phyloP scores from a whole-genome alignment of 2,888 invertebrate species.

The Noctua fimbriata region DNA sequence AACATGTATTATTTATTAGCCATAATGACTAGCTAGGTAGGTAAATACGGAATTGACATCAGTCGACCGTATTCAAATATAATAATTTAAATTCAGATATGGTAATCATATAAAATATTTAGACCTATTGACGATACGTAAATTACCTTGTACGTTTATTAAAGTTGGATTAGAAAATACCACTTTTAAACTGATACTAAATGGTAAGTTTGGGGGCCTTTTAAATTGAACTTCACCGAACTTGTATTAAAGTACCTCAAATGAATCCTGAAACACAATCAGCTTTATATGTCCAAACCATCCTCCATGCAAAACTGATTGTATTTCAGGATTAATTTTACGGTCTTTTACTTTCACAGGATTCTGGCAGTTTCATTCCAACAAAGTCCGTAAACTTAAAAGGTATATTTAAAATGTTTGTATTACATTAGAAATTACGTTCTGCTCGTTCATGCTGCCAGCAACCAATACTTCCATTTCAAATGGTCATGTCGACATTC shows the following conservation, averaged over 20 bases:
- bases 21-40: constrained; percentile 61
- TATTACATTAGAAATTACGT: not conserved
- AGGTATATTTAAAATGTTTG: not conserved
- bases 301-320: not conserved
- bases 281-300: not conserved
- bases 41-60: constrained; percentile 33
- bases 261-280: not conserved
- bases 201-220: not conserved
- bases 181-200: not conserved
- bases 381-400: not conserved
- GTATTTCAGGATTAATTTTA: not conserved
- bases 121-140: not conserved
- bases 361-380: not conserved
- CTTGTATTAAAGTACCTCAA: not conserved
- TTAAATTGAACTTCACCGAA: not conserved
- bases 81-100: not conserved
- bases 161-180: not conserved
- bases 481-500: not conserved
- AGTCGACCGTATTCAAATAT: constrained; percentile 25
- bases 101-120: constrained; percentile 3
- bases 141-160: constrained; percentile 10
- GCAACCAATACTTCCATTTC: constrained; percentile 7
- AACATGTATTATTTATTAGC: constrained; percentile 39
- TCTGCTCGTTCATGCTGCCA: constrained; percentile 14
- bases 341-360: not conserved